Evolutionary conservation across 2,797 vertebrate genomes (phyloP), one percentile per base, ranked within the genome.

Genomic region (Dicrostonyx torquatus): DNA sequence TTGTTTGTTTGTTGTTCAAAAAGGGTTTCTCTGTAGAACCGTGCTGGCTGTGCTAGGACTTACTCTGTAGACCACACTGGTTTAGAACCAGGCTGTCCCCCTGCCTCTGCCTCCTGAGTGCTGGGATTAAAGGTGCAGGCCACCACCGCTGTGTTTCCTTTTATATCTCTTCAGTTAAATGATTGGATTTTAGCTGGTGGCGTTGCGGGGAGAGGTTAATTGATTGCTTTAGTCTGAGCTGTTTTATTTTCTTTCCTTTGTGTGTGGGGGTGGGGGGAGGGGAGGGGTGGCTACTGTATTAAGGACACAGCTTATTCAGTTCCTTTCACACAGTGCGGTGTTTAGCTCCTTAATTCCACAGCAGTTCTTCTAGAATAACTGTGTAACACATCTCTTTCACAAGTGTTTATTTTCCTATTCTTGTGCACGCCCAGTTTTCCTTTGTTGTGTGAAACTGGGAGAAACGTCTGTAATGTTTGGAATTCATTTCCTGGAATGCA

Each of bases 101-200:
- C n/a, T 70, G 68, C n/a, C 18, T 70, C n/a, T 5, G 18, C 68
- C 68, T 31, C n/a, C 18, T 4, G 8, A 22, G 68, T 37, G 8
- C n/a, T 70, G 68, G 68, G 68, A 70, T 70, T 37, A 70, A 37
- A 70, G 68, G 68, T n/a, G 18, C 1, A 3, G 1, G 4, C 68
- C n/a, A 70, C 68, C 68, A 70, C n/a, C 0, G 0, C 3, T 98
- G 94, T 98, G 96, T 96, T 98, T 97, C 97, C 96, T 97, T 97
- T 96, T 97, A 98, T 99, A 98, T 98, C 97, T 97, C 98, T 98
- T 98, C 95, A 98, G 98, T 98, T 98, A 99, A 98, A 98, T 90
- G 86, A 89, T 98, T 97, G 90, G 83, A 97, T 99, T 98, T 98
- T 97, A 43, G 95, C 97, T 97, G 97, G n/a, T n/a, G n/a, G n/a